These are phyloP conservation scores for Scarus forsteni DNA, from an alignment of 2,797 vertebrate genomes.

Conservation along the genomic window DNA sequence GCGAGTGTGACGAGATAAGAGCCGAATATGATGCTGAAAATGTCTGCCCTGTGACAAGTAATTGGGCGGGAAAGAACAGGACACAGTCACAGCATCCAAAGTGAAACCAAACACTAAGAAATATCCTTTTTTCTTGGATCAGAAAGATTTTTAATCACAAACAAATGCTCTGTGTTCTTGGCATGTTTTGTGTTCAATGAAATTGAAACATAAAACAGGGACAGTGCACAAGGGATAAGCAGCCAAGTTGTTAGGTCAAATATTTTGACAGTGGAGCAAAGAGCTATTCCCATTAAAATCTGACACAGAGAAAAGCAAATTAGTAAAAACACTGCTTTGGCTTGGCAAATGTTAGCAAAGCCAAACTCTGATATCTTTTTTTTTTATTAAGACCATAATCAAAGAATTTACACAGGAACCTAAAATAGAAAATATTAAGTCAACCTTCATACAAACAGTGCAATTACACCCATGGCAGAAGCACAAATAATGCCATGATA, in stretches of 20 bases:
- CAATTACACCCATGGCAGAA: no score
- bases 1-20: conserved; percentile 78
- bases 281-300: conserved; percentile 20
- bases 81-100: conserved; percentile 37
- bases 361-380: no score
- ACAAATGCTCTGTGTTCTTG: conserved; percentile 21
- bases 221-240: background rate
- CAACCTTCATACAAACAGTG: no score
- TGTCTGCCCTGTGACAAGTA: conserved; percentile 42
- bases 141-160: conserved; percentile 11
- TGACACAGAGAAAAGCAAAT: conserved; percentile 10
- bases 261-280: conserved; percentile 9
- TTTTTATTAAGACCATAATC: no score
- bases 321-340: no score
- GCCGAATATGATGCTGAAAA: conserved; percentile 62
- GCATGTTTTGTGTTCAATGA: background rate
- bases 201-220: background rate
- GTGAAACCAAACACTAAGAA: conserved; percentile 38
- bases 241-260: background rate
- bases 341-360: no score
- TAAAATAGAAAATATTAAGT: no score
- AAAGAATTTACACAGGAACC: no score
- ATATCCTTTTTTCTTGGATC: conserved; percentile 13
- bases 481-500: no score
- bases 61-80: conserved; percentile 25